Conservation (phyloP, 2,113 vertebrate species). For the Ceyx margarethae region DNA sequence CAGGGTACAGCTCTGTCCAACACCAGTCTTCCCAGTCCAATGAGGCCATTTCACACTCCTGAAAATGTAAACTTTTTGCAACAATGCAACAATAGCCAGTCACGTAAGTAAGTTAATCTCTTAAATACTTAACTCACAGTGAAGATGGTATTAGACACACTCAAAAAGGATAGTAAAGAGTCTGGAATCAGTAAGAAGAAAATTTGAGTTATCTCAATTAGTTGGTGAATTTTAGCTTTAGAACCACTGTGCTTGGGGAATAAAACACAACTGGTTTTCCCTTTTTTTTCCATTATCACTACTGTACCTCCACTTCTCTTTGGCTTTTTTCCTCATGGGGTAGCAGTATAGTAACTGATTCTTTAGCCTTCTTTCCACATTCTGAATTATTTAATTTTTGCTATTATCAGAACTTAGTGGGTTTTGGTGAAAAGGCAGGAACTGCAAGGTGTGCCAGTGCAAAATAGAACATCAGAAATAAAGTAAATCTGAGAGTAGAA, state of each 20-base stretch:
- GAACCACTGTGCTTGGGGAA: neutral
- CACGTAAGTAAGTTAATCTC: neutral
- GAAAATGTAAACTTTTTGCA: neutral
- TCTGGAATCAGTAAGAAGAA: neutral
- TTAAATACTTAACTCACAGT: neutral
- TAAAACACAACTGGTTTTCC: neutral
- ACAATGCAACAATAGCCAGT: neutral
- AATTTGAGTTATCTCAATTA: neutral
- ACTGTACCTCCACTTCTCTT: neutral
- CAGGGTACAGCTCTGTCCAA: neutral
- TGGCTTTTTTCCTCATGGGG: neutral
- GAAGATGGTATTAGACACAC: neutral
- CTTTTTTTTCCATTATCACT: neutral
- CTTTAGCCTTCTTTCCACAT: neutral
- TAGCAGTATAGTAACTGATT: neutral
- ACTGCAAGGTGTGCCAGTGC: neutral
- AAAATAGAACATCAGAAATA: neutral
- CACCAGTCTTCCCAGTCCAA: neutral
- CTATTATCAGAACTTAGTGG: neutral
- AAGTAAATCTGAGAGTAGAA: neutral
- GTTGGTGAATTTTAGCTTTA: neutral
- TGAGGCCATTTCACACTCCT: neutral
- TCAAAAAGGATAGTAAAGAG: neutral
- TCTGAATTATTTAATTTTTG: neutral
- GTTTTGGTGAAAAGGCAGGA: neutral